Conservation (phyloP, 2,888 invertebrate genomes). For the Stenodema calcarata region DNA sequence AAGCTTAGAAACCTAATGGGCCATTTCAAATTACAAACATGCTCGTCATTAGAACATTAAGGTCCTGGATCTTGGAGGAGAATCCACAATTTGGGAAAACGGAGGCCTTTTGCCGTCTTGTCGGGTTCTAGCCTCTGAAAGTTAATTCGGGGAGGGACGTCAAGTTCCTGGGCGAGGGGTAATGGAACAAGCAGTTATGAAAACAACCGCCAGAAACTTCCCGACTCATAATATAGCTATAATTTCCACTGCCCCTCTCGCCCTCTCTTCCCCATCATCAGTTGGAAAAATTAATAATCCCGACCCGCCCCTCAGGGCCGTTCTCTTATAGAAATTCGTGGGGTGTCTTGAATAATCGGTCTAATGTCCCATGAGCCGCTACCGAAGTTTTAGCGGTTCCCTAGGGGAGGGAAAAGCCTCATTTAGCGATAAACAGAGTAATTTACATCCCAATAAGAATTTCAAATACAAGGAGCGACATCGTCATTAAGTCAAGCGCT, state of each 20-base stretch:
- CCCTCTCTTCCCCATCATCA: neutral
- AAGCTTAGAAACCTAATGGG: neutral
- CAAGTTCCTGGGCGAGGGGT: neutral
- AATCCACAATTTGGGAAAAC: neutral
- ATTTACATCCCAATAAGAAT: neutral
- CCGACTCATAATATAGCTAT: slow-evolving; percentile 1
- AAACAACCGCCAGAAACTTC: slow-evolving; percentile 9
- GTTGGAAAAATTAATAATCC: neutral
- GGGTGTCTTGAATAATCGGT: neutral
- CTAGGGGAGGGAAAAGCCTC: neutral
- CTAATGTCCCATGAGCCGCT: neutral
- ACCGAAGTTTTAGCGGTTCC: neutral
- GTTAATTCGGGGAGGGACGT: neutral
- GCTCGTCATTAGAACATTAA: slow-evolving; percentile 10
- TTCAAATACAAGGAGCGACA: neutral
- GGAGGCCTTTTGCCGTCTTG: neutral
- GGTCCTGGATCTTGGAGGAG: neutral
- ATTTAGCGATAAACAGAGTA: neutral
- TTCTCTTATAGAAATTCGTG: neutral
- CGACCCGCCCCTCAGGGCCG: neutral
- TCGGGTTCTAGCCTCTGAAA: neutral
- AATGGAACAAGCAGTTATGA: slow-evolving; percentile 34
- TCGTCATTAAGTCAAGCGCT: too few relatives aligned
- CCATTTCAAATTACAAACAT: slow-evolving; percentile 26
- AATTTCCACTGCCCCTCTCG: neutral